Percentiles rank a stretch among this genome's conserved stretches.
phyloP scores from a whole-genome alignment of 2,888 invertebrate species.

The Drosophila leonis region DNA sequence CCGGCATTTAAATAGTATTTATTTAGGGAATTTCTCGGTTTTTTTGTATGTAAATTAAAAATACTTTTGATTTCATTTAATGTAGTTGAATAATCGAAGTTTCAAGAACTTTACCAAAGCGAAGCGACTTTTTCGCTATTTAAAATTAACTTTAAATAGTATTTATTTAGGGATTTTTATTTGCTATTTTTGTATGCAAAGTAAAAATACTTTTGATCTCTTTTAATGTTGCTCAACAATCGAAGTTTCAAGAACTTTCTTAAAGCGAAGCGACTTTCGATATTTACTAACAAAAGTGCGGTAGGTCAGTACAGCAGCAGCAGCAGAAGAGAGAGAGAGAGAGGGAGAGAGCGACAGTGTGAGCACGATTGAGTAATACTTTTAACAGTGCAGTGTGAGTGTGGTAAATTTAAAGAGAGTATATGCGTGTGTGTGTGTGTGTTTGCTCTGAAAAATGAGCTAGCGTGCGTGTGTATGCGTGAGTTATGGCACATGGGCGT shows the following conservation, averaged over 20 bases:
- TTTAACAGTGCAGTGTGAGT: too few species aligned
- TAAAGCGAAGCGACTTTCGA: background rate
- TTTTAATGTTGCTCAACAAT: slow-evolving; percentile 5
- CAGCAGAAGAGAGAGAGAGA: background rate
- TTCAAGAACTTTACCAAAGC: slow-evolving; percentile 3
- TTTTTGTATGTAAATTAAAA: background rate
- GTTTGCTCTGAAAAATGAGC: background rate
- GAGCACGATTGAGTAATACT: too few species aligned
- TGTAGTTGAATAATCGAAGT: slow-evolving; percentile 18
- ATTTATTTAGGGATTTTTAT: background rate
- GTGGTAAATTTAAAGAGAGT: background rate
- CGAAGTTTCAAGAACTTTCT: slow-evolving; percentile 16
- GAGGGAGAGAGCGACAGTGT: background rate
- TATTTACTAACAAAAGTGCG: slow-evolving; percentile 19
- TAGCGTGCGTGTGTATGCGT: background rate
- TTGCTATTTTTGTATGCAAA: background rate
- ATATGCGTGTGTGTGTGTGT: background rate
- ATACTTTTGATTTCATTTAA: background rate
- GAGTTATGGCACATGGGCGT: background rate
- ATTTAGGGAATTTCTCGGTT: background rate
- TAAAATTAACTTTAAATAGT: too few species aligned
- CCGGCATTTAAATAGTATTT: slow-evolving; percentile 26
- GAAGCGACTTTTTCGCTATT: slow-evolving; percentile 1
- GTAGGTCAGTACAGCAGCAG: slow-evolving; percentile 31
- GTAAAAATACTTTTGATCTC: background rate